Conservation (phyloP, 2,797 vertebrate species). For the Sylvilagus floridanus region DNA sequence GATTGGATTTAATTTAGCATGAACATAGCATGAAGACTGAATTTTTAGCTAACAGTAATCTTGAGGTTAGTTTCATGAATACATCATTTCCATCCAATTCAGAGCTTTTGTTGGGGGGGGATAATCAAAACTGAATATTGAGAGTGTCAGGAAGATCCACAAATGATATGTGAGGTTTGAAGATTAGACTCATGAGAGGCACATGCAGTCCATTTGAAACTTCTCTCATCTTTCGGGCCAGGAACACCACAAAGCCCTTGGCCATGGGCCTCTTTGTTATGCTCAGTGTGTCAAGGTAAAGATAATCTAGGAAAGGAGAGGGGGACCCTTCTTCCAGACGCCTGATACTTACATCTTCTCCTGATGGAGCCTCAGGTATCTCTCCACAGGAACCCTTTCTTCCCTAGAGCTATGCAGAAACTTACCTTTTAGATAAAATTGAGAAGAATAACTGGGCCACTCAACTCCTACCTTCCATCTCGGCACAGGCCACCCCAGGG, state of each 20-base stretch:
- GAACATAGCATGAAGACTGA: neutral
- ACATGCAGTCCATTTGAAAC: neutral
- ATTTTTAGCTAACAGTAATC: neutral
- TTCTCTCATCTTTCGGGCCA: neutral
- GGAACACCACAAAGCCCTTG: neutral
- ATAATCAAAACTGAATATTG: neutral
- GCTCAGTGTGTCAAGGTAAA: neutral
- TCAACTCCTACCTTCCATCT: neutral
- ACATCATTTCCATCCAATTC: neutral
- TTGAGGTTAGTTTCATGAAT: constrained; percentile 5
- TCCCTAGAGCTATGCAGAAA: neutral
- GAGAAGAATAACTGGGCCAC: neutral
- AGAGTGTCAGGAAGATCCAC: neutral
- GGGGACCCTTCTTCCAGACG: neutral
- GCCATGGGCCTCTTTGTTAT: neutral
- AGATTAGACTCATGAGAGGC: neutral
- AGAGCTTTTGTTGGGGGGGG: neutral
- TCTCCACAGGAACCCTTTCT: neutral
- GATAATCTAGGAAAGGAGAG: neutral
- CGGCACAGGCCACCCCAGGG: neutral
- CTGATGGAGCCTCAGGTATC: neutral
- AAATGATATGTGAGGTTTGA: neutral
- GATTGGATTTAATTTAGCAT: neutral
- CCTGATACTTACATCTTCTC: neutral
- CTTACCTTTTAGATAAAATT: neutral